Evolutionary conservation across 92 coral and sea anemone species (phyloP).

Genomic region (Galaxea fascicularis): DNA sequence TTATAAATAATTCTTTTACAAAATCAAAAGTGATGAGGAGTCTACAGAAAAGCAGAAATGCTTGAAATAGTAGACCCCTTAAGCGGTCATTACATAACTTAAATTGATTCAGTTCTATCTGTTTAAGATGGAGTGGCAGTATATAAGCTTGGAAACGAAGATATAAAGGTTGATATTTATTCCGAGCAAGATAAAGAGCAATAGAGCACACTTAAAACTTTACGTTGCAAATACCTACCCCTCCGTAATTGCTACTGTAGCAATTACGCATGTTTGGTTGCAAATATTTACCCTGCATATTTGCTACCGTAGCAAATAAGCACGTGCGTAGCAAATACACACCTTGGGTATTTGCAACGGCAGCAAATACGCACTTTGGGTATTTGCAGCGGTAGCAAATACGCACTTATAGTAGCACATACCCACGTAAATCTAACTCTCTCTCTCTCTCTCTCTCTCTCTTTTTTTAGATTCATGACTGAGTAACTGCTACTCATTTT

Average conservation of each 20-base stretch:
- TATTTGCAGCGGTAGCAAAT: constrained; percentile 16
- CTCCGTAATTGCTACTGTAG: constrained; percentile 12
- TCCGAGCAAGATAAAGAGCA: not conserved
- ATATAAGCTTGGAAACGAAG: not conserved
- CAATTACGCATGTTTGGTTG: constrained; percentile 22
- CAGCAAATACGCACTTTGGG: constrained; percentile 1
- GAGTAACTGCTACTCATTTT: too few relatives aligned
- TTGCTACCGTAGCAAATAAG: constrained; percentile 11
- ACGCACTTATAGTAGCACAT: not conserved
- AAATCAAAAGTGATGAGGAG: too few relatives aligned
- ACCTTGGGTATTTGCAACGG: constrained; percentile 4
- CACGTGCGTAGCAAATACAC: constrained; percentile 7
- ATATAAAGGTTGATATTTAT: too few relatives aligned
- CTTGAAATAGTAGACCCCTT: too few relatives aligned
- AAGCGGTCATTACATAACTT: too few relatives aligned
- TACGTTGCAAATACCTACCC: constrained; percentile 22
- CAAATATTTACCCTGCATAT: constrained; percentile 11
- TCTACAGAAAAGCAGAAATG: too few relatives aligned
- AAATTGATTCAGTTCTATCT: too few relatives aligned
- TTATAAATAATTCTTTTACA: too few relatives aligned
- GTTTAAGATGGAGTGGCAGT: too few relatives aligned
- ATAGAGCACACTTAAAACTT: constrained; percentile 21
- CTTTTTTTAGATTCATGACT: too few relatives aligned
- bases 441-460: too few relatives aligned
- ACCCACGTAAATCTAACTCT: too few relatives aligned